These are phyloP conservation scores for Tapirus indicus DNA, from an alignment of 2,797 vertebrate species.

Conservation along the genomic window DNA sequence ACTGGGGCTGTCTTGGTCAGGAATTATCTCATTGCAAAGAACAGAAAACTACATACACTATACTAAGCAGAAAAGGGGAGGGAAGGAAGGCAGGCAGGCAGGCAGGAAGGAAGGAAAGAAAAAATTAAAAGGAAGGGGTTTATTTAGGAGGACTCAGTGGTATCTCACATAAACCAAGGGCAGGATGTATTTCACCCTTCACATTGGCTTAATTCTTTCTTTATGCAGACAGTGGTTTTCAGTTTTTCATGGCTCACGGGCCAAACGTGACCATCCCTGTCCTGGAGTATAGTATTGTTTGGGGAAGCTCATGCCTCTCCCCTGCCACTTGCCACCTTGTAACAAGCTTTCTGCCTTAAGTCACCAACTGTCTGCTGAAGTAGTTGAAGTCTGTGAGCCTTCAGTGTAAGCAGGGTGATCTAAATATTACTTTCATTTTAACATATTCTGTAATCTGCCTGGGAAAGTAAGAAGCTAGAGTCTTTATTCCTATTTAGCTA, in stretches of 20 bases:
- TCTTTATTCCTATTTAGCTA: not conserved
- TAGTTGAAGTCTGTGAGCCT: not conserved
- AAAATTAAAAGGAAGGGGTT: not conserved
- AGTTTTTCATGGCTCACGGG: not conserved
- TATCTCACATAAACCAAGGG: not conserved
- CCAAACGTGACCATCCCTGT: not conserved
- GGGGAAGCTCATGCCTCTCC: not conserved
- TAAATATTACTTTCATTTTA: not conserved
- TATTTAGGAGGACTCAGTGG: not conserved
- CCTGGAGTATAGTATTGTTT: not conserved
- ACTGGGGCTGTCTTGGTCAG: not conserved
- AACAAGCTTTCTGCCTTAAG: not conserved
- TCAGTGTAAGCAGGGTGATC: not conserved
- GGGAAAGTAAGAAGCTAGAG: not conserved
- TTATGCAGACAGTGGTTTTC: not conserved
- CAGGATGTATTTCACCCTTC: rapidly evolving
- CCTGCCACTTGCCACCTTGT: not conserved
- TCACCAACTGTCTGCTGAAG: not conserved
- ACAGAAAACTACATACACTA: not conserved
- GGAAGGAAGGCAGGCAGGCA: not conserved
- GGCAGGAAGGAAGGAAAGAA: not conserved
- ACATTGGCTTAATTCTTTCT: not conserved
- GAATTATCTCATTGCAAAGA: not conserved
- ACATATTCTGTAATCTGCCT: not conserved
- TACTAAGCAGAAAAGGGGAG: not conserved